Percentiles rank a stretch among this genome's conserved stretches.
Conservation (phyloP, 2,113 vertebrate species). For the Pterocles orientalis region DNA sequence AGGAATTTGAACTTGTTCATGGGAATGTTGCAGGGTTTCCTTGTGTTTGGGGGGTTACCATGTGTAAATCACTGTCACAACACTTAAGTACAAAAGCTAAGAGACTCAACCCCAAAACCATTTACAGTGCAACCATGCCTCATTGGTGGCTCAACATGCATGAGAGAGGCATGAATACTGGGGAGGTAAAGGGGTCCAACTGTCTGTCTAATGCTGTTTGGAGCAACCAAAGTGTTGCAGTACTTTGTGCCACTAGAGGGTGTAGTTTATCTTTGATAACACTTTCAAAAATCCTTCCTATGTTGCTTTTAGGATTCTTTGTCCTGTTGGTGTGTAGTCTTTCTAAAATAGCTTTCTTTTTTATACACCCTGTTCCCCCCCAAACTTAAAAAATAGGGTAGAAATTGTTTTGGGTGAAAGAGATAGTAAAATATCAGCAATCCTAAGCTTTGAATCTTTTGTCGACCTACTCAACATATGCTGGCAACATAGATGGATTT, state of each 20-base stretch:
- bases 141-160: rapidly evolving
- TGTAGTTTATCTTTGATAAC: background rate
- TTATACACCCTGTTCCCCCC: background rate
- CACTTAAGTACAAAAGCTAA: background rate
- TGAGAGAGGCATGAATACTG: rapidly evolving
- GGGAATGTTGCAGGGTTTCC: background rate
- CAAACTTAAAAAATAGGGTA: background rate
- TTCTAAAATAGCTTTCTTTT: background rate
- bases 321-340: background rate
- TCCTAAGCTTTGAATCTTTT: background rate
- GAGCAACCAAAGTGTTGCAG: background rate
- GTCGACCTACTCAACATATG: background rate
- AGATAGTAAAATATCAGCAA: background rate
- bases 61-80: background rate
- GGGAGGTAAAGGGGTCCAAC: rapidly evolving
- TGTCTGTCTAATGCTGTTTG: rapidly evolving
- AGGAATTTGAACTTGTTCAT: background rate
- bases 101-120: background rate
- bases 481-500: background rate
- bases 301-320: rapidly evolving
- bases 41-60: rapidly evolving
- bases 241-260: constrained; percentile 21
- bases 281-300: rapidly evolving
- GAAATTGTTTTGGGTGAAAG: background rate
- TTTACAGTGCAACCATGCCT: rapidly evolving